Evolutionary conservation across 2,113 vertebrate species (phyloP).

Genomic region (Mus spicilegus): DNA sequence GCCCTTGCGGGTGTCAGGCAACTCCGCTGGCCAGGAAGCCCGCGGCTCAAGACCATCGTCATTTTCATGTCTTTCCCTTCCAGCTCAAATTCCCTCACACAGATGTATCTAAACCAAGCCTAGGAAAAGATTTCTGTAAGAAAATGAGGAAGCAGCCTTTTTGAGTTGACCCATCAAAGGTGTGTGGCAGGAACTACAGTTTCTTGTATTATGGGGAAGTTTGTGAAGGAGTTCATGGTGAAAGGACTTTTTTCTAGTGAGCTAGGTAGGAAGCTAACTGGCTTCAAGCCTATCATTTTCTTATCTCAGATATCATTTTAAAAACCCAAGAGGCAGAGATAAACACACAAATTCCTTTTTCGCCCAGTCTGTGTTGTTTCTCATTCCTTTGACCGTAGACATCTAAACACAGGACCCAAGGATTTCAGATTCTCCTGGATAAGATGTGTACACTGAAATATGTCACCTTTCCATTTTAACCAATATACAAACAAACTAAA

Average conservation of each 20-base stretch:
- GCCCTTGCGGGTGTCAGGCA: too few relatives aligned
- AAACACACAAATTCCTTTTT: background rate
- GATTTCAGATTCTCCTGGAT: background rate
- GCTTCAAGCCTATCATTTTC: background rate
- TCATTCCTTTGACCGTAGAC: background rate
- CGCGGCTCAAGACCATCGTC: too few relatives aligned
- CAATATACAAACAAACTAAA: background rate
- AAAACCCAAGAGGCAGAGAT: background rate
- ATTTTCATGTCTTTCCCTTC: background rate
- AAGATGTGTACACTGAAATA: background rate
- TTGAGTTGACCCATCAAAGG: background rate
- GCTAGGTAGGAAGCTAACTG: background rate
- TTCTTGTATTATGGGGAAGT: background rate
- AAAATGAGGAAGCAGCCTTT: background rate
- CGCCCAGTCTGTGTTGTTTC: background rate
- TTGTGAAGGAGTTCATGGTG: background rate
- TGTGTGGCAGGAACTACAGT: background rate
- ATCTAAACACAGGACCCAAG: background rate
- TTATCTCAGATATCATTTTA: background rate
- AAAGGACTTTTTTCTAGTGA: background rate
- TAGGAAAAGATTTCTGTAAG: background rate
- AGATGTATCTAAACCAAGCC: background rate
- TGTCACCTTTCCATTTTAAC: background rate
- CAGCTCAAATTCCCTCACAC: background rate
- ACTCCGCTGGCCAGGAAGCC: too few relatives aligned